Percentiles rank a stretch among this genome's conserved stretches.
Evolutionary conservation across 2,113 vertebrate species (phyloP).

Genomic region (Xenopus laevis): DNA sequence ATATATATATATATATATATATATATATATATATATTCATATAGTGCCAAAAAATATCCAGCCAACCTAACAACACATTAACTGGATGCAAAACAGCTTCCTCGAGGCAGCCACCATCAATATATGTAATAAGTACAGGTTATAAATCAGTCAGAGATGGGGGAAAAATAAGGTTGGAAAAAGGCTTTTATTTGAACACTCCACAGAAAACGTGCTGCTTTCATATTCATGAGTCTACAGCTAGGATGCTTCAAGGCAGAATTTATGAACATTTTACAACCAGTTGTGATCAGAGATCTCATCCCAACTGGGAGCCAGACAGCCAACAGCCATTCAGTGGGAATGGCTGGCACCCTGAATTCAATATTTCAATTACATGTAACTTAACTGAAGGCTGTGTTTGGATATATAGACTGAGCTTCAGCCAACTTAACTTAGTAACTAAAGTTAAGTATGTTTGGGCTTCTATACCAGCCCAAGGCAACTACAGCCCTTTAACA

Average conservation of each 20-base stretch:
- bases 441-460: too few species aligned
- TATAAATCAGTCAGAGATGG: conserved; percentile 33
- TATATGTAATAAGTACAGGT: conserved; percentile 34
- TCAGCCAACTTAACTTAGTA: background rate
- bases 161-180: conserved; percentile 27
- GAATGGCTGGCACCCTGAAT: conserved; percentile 6
- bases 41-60: too few species aligned
- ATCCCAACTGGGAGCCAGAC: conserved; percentile 19
- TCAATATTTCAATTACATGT: background rate
- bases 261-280: conserved; percentile 38
- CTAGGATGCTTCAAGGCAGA: conserved; percentile 24
- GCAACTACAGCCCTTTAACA: too few species aligned
- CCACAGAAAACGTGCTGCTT: conserved; percentile 29
- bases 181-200: conserved; percentile 40
- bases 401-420: background rate
- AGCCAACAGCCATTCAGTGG: conserved; percentile 16
- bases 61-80: too few species aligned
- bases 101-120: conserved; percentile 31
- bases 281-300: conserved; percentile 28
- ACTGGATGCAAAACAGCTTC: conserved; percentile 39
- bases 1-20: too few species aligned
- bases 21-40: too few species aligned
- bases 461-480: too few species aligned
- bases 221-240: conserved; percentile 36
- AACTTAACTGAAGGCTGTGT: background rate